Conservation (phyloP, 2,888 invertebrate genomes). For the Neoitamus cyanurus region DNA sequence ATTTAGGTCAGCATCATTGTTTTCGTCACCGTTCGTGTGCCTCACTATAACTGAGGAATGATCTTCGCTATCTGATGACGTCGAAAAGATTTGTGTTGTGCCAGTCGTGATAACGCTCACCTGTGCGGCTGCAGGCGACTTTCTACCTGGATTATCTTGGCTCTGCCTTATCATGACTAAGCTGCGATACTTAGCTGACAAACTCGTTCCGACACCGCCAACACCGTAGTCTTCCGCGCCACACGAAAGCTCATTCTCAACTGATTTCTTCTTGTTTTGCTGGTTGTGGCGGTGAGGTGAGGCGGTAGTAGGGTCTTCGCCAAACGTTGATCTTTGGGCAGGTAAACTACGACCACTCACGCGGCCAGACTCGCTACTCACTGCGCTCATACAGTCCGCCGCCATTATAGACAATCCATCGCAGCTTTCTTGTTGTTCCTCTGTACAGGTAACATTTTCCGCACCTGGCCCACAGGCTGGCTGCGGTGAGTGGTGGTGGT, state of each 20-base stretch:
- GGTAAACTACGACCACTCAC: conserved; percentile 39
- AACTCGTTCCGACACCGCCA: conserved; percentile 59
- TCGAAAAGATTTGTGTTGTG: conserved; percentile 76
- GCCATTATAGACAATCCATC: conserved; percentile 2
- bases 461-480: conserved; percentile 34
- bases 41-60: conserved; percentile 69
- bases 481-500: conserved; percentile 1
- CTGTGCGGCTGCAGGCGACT: conserved; percentile 60
- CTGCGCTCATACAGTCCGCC: neutral
- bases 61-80: conserved; percentile 63
- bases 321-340: conserved; percentile 9
- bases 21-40: conserved; percentile 69
- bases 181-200: conserved; percentile 81
- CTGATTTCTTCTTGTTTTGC: conserved; percentile 52
- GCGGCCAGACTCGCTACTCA: neutral
- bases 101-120: conserved; percentile 82
- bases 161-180: conserved; percentile 69
- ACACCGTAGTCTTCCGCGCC: conserved; percentile 56
- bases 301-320: conserved; percentile 50
- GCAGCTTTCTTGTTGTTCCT: neutral
- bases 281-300: conserved; percentile 47
- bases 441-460: conserved; percentile 35
- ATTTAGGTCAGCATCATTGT: conserved; percentile 55
- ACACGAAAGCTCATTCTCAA: conserved; percentile 64
- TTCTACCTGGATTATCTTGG: conserved; percentile 20